phyloP scores from a whole-genome alignment of 2,797 vertebrate genomes.

The Decapterus maruadsi region DNA sequence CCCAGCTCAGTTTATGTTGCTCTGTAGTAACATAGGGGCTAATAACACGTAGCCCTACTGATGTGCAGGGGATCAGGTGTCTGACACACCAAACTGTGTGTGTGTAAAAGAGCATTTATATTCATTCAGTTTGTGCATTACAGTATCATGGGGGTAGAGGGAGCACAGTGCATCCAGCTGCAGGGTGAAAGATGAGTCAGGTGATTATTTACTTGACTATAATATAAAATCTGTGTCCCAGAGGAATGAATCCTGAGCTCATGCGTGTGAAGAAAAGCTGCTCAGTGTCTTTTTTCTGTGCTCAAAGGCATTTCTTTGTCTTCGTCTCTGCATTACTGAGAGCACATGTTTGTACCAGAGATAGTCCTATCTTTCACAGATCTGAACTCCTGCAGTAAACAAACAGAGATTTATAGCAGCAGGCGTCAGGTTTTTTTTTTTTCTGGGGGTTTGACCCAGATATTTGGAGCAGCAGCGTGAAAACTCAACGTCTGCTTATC shows the following conservation, averaged over 20 bases:
- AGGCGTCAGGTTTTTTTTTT: background rate
- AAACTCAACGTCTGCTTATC: background rate
- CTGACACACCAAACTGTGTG: background rate
- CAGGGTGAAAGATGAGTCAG: background rate
- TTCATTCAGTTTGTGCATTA: background rate
- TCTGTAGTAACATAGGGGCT: background rate
- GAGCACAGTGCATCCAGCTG: background rate
- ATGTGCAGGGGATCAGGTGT: conserved; percentile 33
- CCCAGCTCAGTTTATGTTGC: background rate
- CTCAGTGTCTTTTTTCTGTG: too few relatives aligned
- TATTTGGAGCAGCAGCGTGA: background rate
- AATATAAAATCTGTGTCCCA: too few relatives aligned
- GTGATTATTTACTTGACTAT: too few relatives aligned
- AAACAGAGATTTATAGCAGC: too few relatives aligned
- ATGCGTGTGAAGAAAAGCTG: too few relatives aligned
- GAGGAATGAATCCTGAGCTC: too few relatives aligned
- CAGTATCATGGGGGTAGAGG: background rate
- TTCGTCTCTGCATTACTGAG: too few relatives aligned
- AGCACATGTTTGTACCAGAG: too few relatives aligned
- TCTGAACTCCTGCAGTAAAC: background rate
- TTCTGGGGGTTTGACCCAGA: background rate
- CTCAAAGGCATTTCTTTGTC: too few relatives aligned
- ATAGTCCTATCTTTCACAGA: too few relatives aligned
- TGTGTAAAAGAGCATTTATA: background rate
- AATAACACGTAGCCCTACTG: conserved; percentile 43